These are phyloP conservation scores for Frieseomelitta varia DNA, from an alignment of 1,140 invertebrate genomes.

Conservation along the genomic window DNA sequence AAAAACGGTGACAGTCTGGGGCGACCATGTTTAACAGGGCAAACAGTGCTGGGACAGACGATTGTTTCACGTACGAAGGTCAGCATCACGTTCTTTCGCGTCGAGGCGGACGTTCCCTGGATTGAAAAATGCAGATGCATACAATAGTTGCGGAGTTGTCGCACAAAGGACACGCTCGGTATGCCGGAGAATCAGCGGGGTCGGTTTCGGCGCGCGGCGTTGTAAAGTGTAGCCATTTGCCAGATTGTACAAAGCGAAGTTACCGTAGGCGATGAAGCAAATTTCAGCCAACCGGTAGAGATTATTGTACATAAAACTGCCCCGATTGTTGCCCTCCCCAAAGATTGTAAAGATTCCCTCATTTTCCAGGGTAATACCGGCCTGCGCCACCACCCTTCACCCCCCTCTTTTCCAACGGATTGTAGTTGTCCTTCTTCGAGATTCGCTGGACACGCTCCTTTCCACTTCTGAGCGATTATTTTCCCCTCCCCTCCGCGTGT, in stretches of 20 bases:
- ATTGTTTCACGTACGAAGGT: constrained; percentile 54
- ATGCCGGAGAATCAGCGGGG: constrained; percentile 53
- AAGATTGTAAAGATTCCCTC: constrained; percentile 56
- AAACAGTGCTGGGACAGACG: constrained; percentile 65
- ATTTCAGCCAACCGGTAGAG: constrained; percentile 30
- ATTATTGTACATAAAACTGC: constrained; percentile 64
- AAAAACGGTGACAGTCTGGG: constrained; percentile 94
- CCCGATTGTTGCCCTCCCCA: constrained; percentile 53
- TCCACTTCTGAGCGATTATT: constrained; percentile 21
- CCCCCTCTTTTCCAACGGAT: not conserved
- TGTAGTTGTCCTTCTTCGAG: constrained; percentile 32
- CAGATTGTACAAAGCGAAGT: constrained; percentile 35
- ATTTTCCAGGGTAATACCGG: constrained; percentile 28
- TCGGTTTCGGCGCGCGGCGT: constrained; percentile 22
- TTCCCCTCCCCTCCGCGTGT: not conserved
- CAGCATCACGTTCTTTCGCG: constrained; percentile 18
- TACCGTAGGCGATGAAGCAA: constrained; percentile 25
- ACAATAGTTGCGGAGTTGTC: not conserved
- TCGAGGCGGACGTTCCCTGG: constrained; percentile 1
- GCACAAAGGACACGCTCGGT: constrained; percentile 27
- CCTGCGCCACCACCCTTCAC: constrained; percentile 6
- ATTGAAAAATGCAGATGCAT: constrained; percentile 10
- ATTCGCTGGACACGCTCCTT: constrained; percentile 41
- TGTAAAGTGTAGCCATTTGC: constrained; percentile 44
- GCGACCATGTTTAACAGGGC: constrained; percentile 82